Base-by-base conservation (phyloP, 2,113 vertebrate genomes). In the Ptychochromis oligacanthus region DNA sequence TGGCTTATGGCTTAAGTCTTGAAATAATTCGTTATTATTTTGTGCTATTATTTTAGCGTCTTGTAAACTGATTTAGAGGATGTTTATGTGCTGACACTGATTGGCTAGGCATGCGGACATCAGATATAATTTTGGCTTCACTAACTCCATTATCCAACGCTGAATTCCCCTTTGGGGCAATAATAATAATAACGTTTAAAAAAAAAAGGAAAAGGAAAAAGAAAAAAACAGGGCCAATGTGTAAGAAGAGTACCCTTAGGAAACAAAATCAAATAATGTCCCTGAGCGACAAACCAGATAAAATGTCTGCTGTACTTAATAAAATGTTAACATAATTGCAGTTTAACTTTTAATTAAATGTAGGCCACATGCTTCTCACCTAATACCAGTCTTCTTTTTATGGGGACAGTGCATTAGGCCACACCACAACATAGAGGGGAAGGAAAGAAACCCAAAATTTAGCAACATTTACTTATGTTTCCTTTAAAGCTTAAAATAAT, bases 301-400 rank as follows among this genome's bases (percentile, higher is more conserved):
- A 70, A 59, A 65, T 46, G 6, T 36, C 59, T 34, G 6, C 34
- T 55, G 24, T 11, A 20, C 52, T 52, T 54, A 54, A 72, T 72
- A 34, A 52, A 54, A 17, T 62, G 15, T 67, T 67, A 17, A n/a
- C 40, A 67, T 67, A 57, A 70, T 65, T 75, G 18, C 40, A 84
- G 4, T 72, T 80, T 40, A 62, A 62, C 14, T 38, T 72, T 74
- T 72, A 34, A 54, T 74, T 70, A n/a, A 72, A 72, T 72, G 20
- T 31, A 52, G 26, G 65, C 4, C 65, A 72, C 43, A 52, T 52
- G 43, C 43, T 52, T 43, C 46, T 72, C 43, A 72, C 52, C 43
- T 72, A 52, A 76, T 67, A 56, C 8, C 3, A 15, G 26, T 31
- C n/a, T 60, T 22, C 31, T 64, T 18, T 26, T 64, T 18, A 6